Conservation (phyloP, 30 jellyfish, hydroid and myxozoan species). For the Mastigias papua region DNA sequence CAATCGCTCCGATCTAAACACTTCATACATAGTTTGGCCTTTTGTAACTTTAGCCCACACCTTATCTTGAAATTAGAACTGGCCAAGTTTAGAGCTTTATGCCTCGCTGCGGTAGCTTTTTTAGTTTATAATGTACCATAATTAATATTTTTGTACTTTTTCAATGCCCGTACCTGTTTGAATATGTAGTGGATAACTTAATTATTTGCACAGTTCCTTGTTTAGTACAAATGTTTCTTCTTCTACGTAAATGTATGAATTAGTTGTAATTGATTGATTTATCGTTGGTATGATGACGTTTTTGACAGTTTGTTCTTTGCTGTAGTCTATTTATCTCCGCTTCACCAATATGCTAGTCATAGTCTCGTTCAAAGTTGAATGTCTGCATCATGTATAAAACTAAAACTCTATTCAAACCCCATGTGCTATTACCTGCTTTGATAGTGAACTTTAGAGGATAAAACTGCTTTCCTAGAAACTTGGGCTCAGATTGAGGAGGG, state of each 20-base stretch:
- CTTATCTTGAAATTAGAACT: constrained; percentile 3
- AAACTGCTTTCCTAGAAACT: too few relatives aligned
- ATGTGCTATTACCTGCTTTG: too few relatives aligned
- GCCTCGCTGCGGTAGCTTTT: constrained; percentile 7
- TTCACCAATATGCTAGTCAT: too few relatives aligned
- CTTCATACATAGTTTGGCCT: background rate
- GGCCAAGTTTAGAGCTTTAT: constrained; percentile 9
- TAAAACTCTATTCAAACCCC: too few relatives aligned
- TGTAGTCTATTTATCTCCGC: background rate
- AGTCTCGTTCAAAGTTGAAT: too few relatives aligned
- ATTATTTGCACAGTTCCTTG: constrained; percentile 19
- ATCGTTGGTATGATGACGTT: constrained; percentile 21
- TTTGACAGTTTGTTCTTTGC: constrained; percentile 4
- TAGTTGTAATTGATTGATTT: constrained; percentile 49
- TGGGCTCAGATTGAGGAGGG: too few relatives aligned
- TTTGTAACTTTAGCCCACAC: background rate
- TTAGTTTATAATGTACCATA: constrained; percentile 32
- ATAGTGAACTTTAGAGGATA: too few relatives aligned
- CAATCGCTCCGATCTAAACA: background rate
- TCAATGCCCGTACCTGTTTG: constrained; percentile 37
- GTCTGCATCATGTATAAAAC: too few relatives aligned
- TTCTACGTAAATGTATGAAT: constrained; percentile 1
- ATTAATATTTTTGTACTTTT: constrained; percentile 57
- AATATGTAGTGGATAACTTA: constrained; percentile 24
- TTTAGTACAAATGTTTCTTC: constrained; percentile 2